phyloP scores from a whole-genome alignment of 1,140 invertebrate species.

The Listronotus oregonensis region DNA sequence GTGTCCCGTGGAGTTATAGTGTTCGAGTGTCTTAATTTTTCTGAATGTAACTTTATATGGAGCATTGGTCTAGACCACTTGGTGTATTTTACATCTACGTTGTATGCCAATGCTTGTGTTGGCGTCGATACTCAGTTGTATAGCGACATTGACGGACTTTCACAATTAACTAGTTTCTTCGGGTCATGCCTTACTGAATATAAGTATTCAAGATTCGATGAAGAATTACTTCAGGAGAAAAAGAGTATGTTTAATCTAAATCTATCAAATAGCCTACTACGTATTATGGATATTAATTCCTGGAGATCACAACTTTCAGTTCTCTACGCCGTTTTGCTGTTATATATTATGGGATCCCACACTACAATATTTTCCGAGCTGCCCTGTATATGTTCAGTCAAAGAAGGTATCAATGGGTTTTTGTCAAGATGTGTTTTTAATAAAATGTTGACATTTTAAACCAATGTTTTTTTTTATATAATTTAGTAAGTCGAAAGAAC shows the following conservation, averaged over 20 bases:
- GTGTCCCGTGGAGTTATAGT: not conserved
- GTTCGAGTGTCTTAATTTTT: constrained; percentile 24
- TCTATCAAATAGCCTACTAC: not conserved
- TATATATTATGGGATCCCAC: constrained; percentile 12
- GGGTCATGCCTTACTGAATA: constrained; percentile 3
- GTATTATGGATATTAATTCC: not conserved
- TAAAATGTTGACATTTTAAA: constrained; percentile 24
- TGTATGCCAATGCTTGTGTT: not conserved
- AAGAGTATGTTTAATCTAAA: not conserved
- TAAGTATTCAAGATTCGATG: not conserved
- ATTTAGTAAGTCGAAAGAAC: too few relatives aligned
- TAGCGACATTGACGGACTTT: not conserved
- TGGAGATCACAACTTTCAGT: constrained; percentile 18
- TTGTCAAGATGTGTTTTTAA: constrained; percentile 19
- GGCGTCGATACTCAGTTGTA: not conserved
- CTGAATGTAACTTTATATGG: constrained; percentile 34
- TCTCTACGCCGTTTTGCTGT: constrained; percentile 8
- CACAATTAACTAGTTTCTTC: constrained; percentile 3
- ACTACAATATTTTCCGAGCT: constrained; percentile 20
- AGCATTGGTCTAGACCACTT: constrained; percentile 21
- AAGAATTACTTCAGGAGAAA: not conserved
- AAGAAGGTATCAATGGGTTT: constrained; percentile 6
- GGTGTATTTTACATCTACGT: constrained; percentile 18
- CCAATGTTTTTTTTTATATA: not conserved
- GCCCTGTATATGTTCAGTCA: not conserved